Base-by-base conservation (phyloP, 1,140 invertebrate species). In the Drosophila subpulchrella region DNA sequence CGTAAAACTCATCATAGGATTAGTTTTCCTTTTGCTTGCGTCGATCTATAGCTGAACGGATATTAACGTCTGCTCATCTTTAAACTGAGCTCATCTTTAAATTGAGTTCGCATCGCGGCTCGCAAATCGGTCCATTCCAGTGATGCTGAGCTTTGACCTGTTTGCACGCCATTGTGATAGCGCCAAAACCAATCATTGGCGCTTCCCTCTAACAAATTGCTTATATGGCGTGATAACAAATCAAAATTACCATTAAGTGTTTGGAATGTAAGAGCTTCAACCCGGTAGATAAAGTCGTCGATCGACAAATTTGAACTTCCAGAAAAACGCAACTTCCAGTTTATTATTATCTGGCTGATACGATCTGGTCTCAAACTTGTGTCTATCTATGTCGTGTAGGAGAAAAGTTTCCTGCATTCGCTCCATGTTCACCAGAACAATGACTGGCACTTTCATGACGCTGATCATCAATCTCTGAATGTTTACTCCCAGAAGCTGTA, bases 121-220 rank as follows among this genome's bases (percentile, higher is more conserved):
- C 32, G 32, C 1, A 34, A 34, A 34, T 34, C 32, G 32, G 30
- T 13, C 39, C 24, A 67, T 13, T 7, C 39, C 36, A 67, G 13
- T 41, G 39, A 41, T 38, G 11, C 36, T 13, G 36, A 13, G 13
- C 39, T 6, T 13, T 15, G 39, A n/a, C 39, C 17, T 3, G n/a
- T 12, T 13, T 24, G n/a, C 0, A 67, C 55, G 30, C 41, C 41
- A 41, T 34, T 34, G 8, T 34, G 32, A 34, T 34, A 34, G 7
- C 32, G 8, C 32, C 32, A 34, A 34, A 34, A 66, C 63, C 54
- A 66, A 4, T 66, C 54, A 13, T 34, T 57, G n/a, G 63, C 63
- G 36, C 36, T 57, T 12, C 46, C 63, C 12, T 67, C 38, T 24
- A 59, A 53, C 3, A 59, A 17, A 11, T 44, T 53, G 6, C 47